These are phyloP conservation scores for Craterocephalus amniculus DNA, from an alignment of 2,797 vertebrate species.

Conservation along the genomic window DNA sequence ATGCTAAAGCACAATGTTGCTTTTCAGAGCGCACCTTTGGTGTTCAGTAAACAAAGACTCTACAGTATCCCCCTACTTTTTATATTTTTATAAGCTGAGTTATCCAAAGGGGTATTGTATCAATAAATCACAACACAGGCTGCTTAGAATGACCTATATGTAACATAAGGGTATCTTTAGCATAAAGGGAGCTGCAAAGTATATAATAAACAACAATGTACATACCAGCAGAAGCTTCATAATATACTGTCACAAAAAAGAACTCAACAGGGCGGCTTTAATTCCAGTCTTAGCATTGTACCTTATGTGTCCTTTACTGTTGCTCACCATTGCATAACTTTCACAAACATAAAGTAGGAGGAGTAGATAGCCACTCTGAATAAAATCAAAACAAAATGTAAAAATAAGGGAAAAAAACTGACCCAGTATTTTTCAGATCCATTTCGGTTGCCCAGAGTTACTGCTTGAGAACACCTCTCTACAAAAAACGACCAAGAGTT, in stretches of 20 bases:
- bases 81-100: conserved; percentile 32
- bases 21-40: conserved; percentile 13
- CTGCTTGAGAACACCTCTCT: neutral
- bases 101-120: conserved; percentile 30
- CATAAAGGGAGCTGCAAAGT: neutral
- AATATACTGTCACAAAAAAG: neutral
- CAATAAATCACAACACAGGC: conserved; percentile 22
- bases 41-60: conserved; percentile 16
- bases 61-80: conserved; percentile 8
- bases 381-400: neutral
- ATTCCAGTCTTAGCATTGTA: neutral
- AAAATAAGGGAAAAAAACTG: neutral
- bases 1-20: conserved; percentile 5
- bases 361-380: neutral
- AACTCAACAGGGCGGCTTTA: neutral
- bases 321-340: too few species aligned
- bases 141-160: conserved; percentile 41
- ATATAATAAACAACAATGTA: conserved; percentile 7
- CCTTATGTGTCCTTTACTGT: too few species aligned
- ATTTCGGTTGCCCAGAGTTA: neutral
- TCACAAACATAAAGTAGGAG: too few species aligned
- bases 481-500: neutral
- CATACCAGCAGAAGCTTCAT: neutral
- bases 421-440: neutral
- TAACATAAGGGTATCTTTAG: conserved; percentile 33